phyloP scores from a whole-genome alignment of 2,797 vertebrate species.

The Xenopus petersii region DNA sequence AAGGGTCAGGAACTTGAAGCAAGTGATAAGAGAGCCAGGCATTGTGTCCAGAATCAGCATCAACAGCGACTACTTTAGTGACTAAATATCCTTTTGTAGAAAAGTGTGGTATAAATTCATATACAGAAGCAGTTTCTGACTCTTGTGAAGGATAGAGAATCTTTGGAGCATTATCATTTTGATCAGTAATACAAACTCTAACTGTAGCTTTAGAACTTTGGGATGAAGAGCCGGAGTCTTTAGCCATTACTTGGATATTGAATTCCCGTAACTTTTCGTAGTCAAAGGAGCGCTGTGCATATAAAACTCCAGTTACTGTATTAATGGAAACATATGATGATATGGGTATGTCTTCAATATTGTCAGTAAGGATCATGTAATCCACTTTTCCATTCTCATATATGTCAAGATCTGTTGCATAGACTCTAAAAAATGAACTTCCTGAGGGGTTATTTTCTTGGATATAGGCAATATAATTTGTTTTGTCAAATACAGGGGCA shows the following conservation, averaged over 20 bases:
- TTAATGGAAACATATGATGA: constrained; percentile 41
- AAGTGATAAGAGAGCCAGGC: constrained; percentile 33
- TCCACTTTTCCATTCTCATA: constrained; percentile 23
- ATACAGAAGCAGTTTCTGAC: constrained; percentile 52
- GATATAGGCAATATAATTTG: constrained; percentile 23
- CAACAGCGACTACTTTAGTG: constrained; percentile 35
- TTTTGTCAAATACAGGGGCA: constrained; percentile 24
- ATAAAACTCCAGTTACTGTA: constrained; percentile 22
- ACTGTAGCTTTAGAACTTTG: constrained; percentile 25
- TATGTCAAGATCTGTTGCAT: constrained; percentile 24
- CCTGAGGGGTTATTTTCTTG: constrained; percentile 34
- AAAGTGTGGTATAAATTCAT: constrained; percentile 51
- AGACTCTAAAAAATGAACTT: constrained; percentile 15
- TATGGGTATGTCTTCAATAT: constrained; percentile 10
- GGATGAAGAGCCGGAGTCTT: constrained; percentile 32
- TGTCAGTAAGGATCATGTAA: constrained; percentile 24
- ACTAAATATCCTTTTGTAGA: constrained; percentile 22
- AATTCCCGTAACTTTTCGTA: constrained; percentile 35
- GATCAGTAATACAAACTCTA: constrained; percentile 25
- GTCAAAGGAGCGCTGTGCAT: constrained; percentile 36
- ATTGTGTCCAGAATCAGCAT: constrained; percentile 40
- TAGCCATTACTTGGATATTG: constrained; percentile 23
- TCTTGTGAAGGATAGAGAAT: constrained; percentile 15
- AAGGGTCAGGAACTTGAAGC: constrained; percentile 10
- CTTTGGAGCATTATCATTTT: constrained; percentile 30